A percentile compares a stretch with the other conserved stretches of the same genome.
phyloP scores from a whole-genome alignment of 2,888 invertebrate genomes.

The Melangyna quadrimaculata region DNA sequence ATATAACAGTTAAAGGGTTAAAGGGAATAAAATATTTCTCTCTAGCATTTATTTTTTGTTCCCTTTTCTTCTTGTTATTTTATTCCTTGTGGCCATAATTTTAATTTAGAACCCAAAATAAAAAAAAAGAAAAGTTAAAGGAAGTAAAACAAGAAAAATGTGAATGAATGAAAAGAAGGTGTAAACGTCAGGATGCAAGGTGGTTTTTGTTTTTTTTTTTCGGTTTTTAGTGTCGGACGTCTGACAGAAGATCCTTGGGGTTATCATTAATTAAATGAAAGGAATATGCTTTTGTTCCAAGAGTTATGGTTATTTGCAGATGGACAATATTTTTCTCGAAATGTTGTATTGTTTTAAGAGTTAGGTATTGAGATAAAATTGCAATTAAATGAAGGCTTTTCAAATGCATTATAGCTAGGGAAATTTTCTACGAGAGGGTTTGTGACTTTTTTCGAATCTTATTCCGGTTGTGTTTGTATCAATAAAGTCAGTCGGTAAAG shows the following conservation, averaged over 20 bases:
- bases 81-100: conserved; percentile 23
- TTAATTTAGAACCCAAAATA: conserved; percentile 40
- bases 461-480: too few species aligned
- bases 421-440: neutral
- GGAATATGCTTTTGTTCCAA: conserved; percentile 28
- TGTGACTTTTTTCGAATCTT: too few species aligned
- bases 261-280: conserved; percentile 8
- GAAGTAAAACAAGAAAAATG: conserved; percentile 8
- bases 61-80: neutral
- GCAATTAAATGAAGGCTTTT: too few species aligned
- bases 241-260: conserved; percentile 24
- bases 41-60: neutral
- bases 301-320: conserved; percentile 59
- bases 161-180: conserved; percentile 29
- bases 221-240: conserved; percentile 12
- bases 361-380: neutral
- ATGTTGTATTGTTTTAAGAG: conserved; percentile 20
- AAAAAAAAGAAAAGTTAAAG: neutral
- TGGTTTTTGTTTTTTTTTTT: neutral
- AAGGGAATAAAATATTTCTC: conserved; percentile 32
- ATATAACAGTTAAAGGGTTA: conserved; percentile 31
- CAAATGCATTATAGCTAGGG: too few species aligned
- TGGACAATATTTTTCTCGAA: conserved; percentile 33
- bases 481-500: too few species aligned
- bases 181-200: neutral